These are phyloP conservation scores for Thalassophryne amazonica DNA, from an alignment of 2,797 vertebrate species.

Conservation along the genomic window DNA sequence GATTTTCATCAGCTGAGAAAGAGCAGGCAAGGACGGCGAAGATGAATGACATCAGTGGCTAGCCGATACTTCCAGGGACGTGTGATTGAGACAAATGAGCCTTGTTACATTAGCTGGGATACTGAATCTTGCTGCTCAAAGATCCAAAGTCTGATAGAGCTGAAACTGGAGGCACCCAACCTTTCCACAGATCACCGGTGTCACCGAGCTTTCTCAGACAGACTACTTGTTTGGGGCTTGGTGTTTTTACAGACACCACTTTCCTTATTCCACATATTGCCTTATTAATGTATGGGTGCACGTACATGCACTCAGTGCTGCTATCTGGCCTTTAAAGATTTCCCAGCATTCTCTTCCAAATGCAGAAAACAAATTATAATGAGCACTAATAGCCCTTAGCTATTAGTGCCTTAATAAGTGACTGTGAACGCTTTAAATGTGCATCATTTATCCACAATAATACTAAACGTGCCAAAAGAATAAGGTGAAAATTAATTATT, in stretches of 20 bases:
- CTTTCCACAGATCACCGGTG: slow-evolving; percentile 73
- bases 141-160: slow-evolving; percentile 79
- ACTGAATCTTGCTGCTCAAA: slow-evolving; percentile 75
- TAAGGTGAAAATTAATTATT: slow-evolving; percentile 24
- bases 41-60: slow-evolving; percentile 79
- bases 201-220: slow-evolving; percentile 54
- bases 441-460: slow-evolving; percentile 33
- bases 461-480: slow-evolving; percentile 41
- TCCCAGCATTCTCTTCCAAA: slow-evolving; percentile 14
- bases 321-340: slow-evolving; percentile 27
- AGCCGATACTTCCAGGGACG: slow-evolving; percentile 77
- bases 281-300: not conserved
- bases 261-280: slow-evolving; percentile 7
- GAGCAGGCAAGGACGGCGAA: slow-evolving; percentile 79
- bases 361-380: slow-evolving; percentile 31
- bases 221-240: slow-evolving; percentile 17
- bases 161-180: slow-evolving; percentile 79
- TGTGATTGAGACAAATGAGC: slow-evolving; percentile 83
- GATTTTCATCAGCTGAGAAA: slow-evolving; percentile 68
- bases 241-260: slow-evolving; percentile 10
- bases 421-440: slow-evolving; percentile 33
- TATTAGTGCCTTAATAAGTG: slow-evolving; percentile 40
- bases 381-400: slow-evolving; percentile 27
- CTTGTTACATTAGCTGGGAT: slow-evolving; percentile 80
- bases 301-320: not conserved